phyloP scores from a whole-genome alignment of 2,113 vertebrate species.

The Acrocephalus arundinaceus region DNA sequence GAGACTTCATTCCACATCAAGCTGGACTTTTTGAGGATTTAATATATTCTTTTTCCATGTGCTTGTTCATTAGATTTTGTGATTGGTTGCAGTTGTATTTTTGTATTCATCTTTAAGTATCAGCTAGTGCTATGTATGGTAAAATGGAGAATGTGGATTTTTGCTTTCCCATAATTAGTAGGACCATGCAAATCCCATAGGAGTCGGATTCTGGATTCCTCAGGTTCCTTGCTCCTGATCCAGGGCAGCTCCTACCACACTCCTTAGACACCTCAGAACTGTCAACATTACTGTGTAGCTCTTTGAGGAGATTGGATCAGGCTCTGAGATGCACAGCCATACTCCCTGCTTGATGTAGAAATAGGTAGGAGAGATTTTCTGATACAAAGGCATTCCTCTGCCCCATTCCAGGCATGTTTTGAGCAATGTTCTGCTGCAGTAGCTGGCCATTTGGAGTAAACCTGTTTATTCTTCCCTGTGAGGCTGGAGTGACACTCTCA shows the following conservation, averaged over 20 bases:
- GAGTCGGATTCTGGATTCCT: background rate
- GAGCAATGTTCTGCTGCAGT: background rate
- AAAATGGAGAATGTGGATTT: background rate
- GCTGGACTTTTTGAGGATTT: background rate
- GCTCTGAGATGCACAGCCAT: background rate
- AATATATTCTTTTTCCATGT: background rate
- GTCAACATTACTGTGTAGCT: background rate
- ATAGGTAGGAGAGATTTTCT: background rate
- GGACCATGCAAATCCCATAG: background rate
- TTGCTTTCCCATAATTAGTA: background rate
- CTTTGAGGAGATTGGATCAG: background rate
- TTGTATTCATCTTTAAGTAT: background rate
- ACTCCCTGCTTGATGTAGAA: background rate
- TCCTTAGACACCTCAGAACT: background rate
- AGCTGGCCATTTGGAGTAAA: background rate
- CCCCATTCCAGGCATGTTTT: background rate
- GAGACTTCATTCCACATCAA: background rate
- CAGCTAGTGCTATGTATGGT: background rate
- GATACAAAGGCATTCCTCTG: background rate
- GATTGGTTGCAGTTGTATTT: background rate
- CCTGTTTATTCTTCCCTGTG: background rate
- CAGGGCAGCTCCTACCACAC: background rate
- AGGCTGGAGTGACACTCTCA: background rate
- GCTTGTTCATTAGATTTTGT: background rate
- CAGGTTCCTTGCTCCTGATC: background rate